Conservation (phyloP, 1,140 invertebrate species). For the Druon quercuslanigerum region DNA sequence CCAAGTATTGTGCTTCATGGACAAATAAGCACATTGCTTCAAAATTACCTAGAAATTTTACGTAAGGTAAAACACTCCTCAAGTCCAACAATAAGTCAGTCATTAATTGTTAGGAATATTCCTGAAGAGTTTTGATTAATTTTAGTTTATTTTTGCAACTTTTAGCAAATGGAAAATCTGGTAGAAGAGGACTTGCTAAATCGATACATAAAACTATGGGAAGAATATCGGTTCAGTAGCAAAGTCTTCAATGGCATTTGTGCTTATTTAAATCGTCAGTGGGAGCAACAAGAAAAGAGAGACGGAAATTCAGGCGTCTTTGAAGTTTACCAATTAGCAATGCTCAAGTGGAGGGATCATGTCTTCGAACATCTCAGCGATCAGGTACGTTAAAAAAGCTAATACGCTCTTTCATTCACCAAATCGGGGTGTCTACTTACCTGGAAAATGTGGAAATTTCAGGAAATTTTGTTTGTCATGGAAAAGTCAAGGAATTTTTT, state of each 20-base stretch:
- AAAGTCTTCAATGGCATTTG: slow-evolving; percentile 98
- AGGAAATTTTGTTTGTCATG: too few species aligned
- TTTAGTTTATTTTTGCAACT: not conserved
- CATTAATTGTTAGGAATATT: not conserved
- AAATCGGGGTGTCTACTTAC: too few species aligned
- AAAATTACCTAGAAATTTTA: slow-evolving; percentile 88
- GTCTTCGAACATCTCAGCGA: slow-evolving; percentile 95
- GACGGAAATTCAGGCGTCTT: slow-evolving; percentile 97
- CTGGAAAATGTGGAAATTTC: too few species aligned
- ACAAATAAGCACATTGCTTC: slow-evolving; percentile 92
- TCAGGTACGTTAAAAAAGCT: slow-evolving; percentile 77
- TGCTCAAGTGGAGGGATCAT: slow-evolving; percentile 98
- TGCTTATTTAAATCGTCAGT: slow-evolving; percentile 98
- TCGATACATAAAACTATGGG: slow-evolving; percentile 98
- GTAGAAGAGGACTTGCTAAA: slow-evolving; percentile 96
- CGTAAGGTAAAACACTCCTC: slow-evolving; percentile 78
- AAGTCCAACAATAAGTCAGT: not conserved
- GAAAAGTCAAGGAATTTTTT: too few species aligned
- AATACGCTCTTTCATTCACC: too few species aligned
- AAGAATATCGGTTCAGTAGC: slow-evolving; percentile 98
- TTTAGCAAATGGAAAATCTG: slow-evolving; percentile 79
- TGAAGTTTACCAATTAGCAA: slow-evolving; percentile 97
- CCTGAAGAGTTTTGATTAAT: slow-evolving; percentile 35
- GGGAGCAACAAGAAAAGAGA: slow-evolving; percentile 98
- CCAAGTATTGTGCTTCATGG: slow-evolving; percentile 98